Conservation (phyloP, 2,888 invertebrate genomes). For the Lasiommata megera region DNA sequence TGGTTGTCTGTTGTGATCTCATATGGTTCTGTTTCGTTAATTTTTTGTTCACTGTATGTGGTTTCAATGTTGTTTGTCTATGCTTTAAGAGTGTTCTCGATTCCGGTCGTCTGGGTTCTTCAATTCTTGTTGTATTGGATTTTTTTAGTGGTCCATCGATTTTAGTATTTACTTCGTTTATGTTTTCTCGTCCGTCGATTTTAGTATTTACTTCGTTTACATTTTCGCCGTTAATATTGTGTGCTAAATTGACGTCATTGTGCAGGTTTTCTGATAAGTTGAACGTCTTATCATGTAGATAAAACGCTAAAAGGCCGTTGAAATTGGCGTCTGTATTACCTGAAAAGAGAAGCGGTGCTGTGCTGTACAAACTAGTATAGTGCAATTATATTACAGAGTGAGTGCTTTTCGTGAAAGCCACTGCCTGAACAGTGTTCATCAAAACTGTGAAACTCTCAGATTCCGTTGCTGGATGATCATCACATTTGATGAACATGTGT, state of each 20-base stretch:
- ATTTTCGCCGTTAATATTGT: too few relatives aligned
- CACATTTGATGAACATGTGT: too few relatives aligned
- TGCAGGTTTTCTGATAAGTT: neutral
- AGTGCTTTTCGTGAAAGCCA: too few relatives aligned
- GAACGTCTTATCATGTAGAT: conserved; percentile 17
- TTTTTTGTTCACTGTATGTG: neutral
- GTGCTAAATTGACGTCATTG: too few relatives aligned
- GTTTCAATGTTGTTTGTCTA: neutral
- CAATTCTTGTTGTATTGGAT: neutral
- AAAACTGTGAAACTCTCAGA: too few relatives aligned
- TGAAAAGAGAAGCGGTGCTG: conserved; percentile 27
- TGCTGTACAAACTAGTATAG: conserved; percentile 19
- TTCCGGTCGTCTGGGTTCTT: neutral
- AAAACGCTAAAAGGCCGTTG: conserved; percentile 16
- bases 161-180: neutral
- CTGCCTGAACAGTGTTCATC: too few relatives aligned
- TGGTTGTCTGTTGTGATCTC: neutral
- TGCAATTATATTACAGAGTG: too few relatives aligned
- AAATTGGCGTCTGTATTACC: conserved; percentile 25
- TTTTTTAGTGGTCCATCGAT: too few relatives aligned
- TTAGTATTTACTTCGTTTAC: neutral
- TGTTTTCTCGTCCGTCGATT: too few relatives aligned
- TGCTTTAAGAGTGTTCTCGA: neutral
- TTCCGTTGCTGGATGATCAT: too few relatives aligned
- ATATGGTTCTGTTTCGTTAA: neutral